Evolutionary conservation across 2,797 vertebrate genomes (phyloP), one percentile per base, ranked within the genome.

Genomic region (Coregonus ussuriensis): DNA sequence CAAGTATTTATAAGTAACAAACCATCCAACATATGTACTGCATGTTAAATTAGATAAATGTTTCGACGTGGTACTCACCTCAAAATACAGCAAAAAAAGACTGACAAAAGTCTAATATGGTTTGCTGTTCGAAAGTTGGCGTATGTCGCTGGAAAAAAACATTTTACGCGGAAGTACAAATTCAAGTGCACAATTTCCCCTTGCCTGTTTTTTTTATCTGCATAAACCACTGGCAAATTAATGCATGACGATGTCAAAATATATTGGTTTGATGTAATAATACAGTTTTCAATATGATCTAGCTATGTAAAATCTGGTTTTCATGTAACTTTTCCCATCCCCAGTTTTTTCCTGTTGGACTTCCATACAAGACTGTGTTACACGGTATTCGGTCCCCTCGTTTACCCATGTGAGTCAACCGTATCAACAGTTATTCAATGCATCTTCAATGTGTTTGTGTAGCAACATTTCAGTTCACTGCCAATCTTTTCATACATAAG

Each of bases 141-240:
- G 86, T 86, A 87, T 88, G 90, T 93, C 91, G 90, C 82, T 83
- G 78, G 81, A 86, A 88, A 82, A 88, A 91, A 86, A 90, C 84
- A 93, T 86, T 92, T 88, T 87, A 95, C 87, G 90, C 94, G 94
- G 94, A 95, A 95, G 93, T 94, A 86, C 74, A 47, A 47, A 47
- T 47, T 47, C 9, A 47, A 47, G 41, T 47, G 52, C 11, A 81
- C 68, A 75, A 74, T 76, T 77, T 78, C 68, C 71, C 63, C 72
- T 68, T 37, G 69, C 6, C 59, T 67, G 77, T 70, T 63, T 3
- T 41, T 47, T 73, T 25, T 79, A 76, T 62, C 54, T 33, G n/a
- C 4, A 53, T 35, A n/a, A 51, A 79, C 71, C 62, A 47, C 71
- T 47, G 47, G 29, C 53, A 76, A 72, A 21, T 16, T 16, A 31